A percentile compares a stretch with the other conserved stretches of the same genome.
Conservation (phyloP, 2,888 invertebrate species). For the Spialia ferax region DNA sequence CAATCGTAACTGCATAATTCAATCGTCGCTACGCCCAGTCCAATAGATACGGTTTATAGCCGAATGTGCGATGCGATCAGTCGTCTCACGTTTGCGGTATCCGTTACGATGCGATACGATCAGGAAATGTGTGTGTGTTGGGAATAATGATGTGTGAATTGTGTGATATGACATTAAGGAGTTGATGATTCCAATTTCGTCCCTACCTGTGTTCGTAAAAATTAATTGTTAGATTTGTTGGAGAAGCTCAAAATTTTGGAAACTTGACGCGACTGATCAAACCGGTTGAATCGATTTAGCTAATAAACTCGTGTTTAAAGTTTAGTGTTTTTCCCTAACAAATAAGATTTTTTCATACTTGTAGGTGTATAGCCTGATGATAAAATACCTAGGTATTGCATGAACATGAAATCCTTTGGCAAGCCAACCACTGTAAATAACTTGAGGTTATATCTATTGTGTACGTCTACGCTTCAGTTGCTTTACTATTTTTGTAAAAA, state of each 20-base stretch:
- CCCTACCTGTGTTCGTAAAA: no score
- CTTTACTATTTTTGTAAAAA: background rate
- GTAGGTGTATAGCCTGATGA: no score
- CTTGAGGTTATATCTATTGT: background rate
- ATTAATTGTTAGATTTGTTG: no score
- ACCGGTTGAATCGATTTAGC: no score
- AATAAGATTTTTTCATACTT: no score
- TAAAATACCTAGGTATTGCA: no score
- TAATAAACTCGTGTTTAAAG: no score
- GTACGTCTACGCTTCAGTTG: background rate
- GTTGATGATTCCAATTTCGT: background rate
- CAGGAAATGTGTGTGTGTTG: slow-evolving; percentile 24
- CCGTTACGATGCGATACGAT: slow-evolving; percentile 14
- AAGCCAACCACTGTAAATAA: background rate
- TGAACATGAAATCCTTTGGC: no score
- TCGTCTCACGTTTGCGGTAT: slow-evolving; percentile 22
- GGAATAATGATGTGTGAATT: slow-evolving; percentile 16
- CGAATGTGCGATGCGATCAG: slow-evolving; percentile 15
- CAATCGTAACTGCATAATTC: slow-evolving; percentile 32
- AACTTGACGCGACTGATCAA: no score
- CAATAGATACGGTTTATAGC: background rate
- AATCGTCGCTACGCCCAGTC: slow-evolving; percentile 17
- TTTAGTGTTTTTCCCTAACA: no score
- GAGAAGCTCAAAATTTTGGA: no score
- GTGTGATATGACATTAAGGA: background rate